These are phyloP conservation scores for Cuculus canorus DNA, from an alignment of 2,797 vertebrate species.

Conservation along the genomic window DNA sequence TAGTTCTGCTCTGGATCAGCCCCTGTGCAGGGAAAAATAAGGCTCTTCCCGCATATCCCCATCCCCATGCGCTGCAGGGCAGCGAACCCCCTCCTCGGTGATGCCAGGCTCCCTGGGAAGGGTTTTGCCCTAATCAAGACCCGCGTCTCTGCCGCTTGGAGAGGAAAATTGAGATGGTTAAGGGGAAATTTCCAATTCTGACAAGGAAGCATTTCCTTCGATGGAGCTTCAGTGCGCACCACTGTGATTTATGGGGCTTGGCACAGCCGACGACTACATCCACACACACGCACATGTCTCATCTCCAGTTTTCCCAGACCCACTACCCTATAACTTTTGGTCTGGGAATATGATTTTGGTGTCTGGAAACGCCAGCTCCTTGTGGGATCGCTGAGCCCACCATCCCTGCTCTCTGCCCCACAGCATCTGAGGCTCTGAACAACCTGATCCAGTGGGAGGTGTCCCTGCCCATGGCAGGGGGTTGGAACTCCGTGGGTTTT, in stretches of 20 bases:
- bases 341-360: background rate
- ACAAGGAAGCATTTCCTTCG: background rate
- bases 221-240: background rate
- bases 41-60: background rate
- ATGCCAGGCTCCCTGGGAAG: background rate
- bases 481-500: too few relatives aligned
- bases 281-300: background rate
- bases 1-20: background rate
- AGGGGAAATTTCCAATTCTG: background rate
- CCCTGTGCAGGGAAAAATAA: rapidly evolving
- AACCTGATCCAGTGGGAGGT: too few relatives aligned
- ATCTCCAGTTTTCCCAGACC: background rate
- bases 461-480: too few relatives aligned
- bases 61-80: rapidly evolving
- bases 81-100: rapidly evolving
- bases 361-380: background rate
- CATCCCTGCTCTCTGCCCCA: background rate
- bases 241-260: background rate
- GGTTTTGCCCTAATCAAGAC: background rate
- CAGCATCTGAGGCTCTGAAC: background rate
- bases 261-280: background rate
- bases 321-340: background rate
- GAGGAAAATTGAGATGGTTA: background rate
- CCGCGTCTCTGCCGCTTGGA: rapidly evolving
- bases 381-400: background rate